Conservation (phyloP, 2,888 invertebrate genomes). For the Eupithecia tripunctaria region DNA sequence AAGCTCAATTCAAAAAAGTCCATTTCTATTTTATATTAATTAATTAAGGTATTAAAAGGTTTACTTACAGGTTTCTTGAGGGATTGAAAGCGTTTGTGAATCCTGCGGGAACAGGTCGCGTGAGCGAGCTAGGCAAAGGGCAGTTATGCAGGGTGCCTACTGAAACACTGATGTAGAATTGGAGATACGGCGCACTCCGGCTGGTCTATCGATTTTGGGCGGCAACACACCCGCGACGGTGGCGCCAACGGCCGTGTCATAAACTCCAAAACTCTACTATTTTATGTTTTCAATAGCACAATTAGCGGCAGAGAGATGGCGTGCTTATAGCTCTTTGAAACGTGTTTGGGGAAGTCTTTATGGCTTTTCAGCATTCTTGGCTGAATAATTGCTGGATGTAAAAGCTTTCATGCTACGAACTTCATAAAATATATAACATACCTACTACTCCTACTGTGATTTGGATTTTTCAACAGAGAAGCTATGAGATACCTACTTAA, state of each 20-base stretch:
- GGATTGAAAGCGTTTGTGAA: slow-evolving; percentile 57
- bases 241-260: slow-evolving; percentile 55
- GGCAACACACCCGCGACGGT: slow-evolving; percentile 59
- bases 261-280: slow-evolving; percentile 44
- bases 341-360: slow-evolving; percentile 12
- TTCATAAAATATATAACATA: neutral
- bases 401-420: neutral
- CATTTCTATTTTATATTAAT: neutral
- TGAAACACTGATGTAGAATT: slow-evolving; percentile 73
- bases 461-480: neutral
- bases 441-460: neutral
- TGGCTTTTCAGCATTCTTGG: slow-evolving; percentile 15
- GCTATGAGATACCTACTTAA: neutral
- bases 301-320: slow-evolving; percentile 60
- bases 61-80: slow-evolving; percentile 65
- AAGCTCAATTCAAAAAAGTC: neutral
- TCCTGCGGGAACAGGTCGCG: slow-evolving; percentile 67
- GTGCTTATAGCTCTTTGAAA: slow-evolving; percentile 34
- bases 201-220: slow-evolving; percentile 79
- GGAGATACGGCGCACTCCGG: slow-evolving; percentile 73
- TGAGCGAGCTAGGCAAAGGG: slow-evolving; percentile 68
- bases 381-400: neutral
- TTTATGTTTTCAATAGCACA: slow-evolving; percentile 29
- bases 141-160: slow-evolving; percentile 67
- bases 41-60: slow-evolving; percentile 6